Evolutionary conservation across 1,140 invertebrate species (phyloP), one percentile per base, ranked within the genome.

Genomic region (Lutraria rhynchaena): DNA sequence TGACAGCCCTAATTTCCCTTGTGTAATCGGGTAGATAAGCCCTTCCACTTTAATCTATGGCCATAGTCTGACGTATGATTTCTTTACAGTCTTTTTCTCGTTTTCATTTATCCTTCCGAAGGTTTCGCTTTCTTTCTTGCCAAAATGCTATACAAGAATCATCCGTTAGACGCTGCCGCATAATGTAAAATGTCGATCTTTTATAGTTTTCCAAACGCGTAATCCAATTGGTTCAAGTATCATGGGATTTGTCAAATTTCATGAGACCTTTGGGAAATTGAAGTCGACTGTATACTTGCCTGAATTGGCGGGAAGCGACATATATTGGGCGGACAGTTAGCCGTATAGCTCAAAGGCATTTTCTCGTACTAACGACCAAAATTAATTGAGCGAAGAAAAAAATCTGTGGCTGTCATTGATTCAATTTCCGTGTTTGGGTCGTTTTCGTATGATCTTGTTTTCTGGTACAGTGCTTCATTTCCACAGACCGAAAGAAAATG

Each of bases 221-320:
- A 80, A 80, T 80, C 76, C 46, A 80, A 80, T 80, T 80, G 61
- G 46, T 49, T 29, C 46, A 69, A 70, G 5, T 60, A 55, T 57
- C 63, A 33, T 55, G 76, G 76, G 76, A 80, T 58, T 80, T 46
- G 53, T 70, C 44, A 69, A 53, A 80, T 69, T 69, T 80, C 63
- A 67, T 63, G 31, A 80, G 51, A 33, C 76, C 76, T 27, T 37
- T n/a, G 76, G 76, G 76, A 77, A 77, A 77, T 77, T 65, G 58
- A 57, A 41, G 15, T 57, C 29, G 19, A 27, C 49, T 33, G 44
- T 77, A 46, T 63, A 46, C 17, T 13, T 5, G 15, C 5, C 31
- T 44, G 19, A 60, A 63, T 60, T 44, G 31, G 41, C 17, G 19
- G 49, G 53, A 49, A 46, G 44, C n/a, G 35, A 44, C 74, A 63